phyloP scores from a whole-genome alignment of 2,113 vertebrate species.

The Procavia capensis region DNA sequence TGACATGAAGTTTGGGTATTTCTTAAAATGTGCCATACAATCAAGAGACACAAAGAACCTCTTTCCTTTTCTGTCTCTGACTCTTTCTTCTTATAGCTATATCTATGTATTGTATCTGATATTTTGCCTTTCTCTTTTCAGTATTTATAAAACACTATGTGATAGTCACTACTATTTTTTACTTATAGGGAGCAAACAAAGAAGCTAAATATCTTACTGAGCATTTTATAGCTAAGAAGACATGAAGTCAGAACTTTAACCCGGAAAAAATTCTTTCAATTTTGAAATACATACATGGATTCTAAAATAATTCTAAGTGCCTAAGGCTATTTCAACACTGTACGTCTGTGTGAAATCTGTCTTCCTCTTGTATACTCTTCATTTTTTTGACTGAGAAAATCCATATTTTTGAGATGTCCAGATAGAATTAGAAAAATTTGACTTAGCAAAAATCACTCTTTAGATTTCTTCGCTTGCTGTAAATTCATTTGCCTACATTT shows the following conservation, averaged over 20 bases:
- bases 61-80: not conserved
- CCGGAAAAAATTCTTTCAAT: not conserved
- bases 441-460: constrained; percentile 62
- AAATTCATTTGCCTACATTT: constrained; percentile 61
- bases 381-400: not conserved
- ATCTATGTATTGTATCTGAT: not conserved
- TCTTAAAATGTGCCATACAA: not conserved
- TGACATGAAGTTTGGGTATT: not conserved
- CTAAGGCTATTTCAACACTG: not conserved
- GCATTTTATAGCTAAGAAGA: not conserved
- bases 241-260: not conserved
- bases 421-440: constrained; percentile 34
- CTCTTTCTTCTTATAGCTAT: not conserved
- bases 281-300: not conserved
- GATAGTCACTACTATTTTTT: not conserved
- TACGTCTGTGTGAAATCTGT: not conserved
- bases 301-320: not conserved
- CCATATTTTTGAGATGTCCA: too few relatives aligned
- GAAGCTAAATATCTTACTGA: not conserved
- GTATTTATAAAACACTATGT: not conserved
- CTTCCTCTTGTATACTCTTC: not conserved
- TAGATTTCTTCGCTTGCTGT: constrained; percentile 57
- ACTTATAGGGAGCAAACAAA: not conserved
- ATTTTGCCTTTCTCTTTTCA: not conserved
- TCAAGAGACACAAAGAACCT: not conserved